Conservation (phyloP, 2,113 vertebrate species). For the Plecturocebus donacophilus region DNA sequence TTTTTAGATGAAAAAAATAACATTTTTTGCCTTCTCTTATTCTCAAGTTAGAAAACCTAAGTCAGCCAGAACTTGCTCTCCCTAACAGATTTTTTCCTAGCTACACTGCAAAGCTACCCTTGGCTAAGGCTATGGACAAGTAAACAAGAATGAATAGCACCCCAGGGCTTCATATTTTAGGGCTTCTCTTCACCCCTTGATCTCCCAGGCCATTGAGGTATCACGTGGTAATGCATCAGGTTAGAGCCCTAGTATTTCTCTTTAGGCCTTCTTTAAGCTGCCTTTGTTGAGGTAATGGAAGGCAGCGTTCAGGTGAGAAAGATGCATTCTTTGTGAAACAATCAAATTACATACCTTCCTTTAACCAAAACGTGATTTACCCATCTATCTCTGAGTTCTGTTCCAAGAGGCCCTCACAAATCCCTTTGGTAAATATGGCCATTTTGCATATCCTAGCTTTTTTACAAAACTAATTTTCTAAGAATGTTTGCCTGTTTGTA, state of each 20-base stretch:
- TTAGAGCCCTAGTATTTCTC: constrained; percentile 44
- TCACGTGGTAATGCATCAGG: not conserved
- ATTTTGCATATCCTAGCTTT: constrained; percentile 32
- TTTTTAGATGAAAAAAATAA: not conserved
- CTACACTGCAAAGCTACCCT: not conserved
- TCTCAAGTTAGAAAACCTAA: constrained; percentile 8
- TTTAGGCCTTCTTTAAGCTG: constrained; percentile 33
- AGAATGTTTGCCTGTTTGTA: constrained; percentile 43
- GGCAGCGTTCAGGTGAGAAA: constrained; percentile 3
- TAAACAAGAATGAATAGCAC: constrained; percentile 63
- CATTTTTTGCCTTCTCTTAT: not conserved
- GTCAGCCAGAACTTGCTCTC: constrained; percentile 8
- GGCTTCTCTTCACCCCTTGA: constrained; percentile 41
- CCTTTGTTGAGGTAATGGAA: not conserved
- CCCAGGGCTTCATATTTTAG: constrained; percentile 39
- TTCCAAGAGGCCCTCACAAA: constrained; percentile 29
- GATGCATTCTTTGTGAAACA: not conserved
- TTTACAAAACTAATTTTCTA: constrained; percentile 46
- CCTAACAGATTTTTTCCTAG: not conserved
- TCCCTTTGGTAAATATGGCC: constrained; percentile 9
- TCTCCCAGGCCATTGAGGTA: constrained; percentile 40
- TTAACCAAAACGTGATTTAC: constrained; percentile 21
- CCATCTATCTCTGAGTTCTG: not conserved
- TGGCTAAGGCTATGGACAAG: not conserved
- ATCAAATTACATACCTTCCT: not conserved